phyloP scores from a whole-genome alignment of 2,888 invertebrate genomes.

The Hirtodrosophila alboralis region DNA sequence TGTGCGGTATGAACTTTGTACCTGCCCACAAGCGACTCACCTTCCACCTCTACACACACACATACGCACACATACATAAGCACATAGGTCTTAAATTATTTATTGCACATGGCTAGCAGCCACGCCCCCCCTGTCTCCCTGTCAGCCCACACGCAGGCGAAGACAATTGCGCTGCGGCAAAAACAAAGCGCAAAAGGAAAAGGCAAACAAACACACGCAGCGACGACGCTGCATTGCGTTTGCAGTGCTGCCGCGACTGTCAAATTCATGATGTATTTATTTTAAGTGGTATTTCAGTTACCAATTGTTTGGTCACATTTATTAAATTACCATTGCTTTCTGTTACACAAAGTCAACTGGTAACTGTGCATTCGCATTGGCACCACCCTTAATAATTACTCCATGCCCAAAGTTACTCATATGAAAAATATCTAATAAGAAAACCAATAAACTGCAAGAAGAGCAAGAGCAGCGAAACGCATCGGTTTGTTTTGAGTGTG shows the following conservation, averaged over 20 bases:
- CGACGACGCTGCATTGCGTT: not conserved
- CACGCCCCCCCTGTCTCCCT: conserved; percentile 35
- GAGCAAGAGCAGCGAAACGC: conserved; percentile 49
- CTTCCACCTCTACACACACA: not conserved
- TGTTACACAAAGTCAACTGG: too few species aligned
- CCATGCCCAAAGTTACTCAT: conserved; percentile 42
- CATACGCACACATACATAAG: conserved; percentile 1
- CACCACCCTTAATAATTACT: too few species aligned
- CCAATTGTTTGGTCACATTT: too few species aligned
- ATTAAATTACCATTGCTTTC: too few species aligned
- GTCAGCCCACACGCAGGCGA: conserved; percentile 32
- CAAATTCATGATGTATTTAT: not conserved
- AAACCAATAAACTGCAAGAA: conserved; percentile 64
- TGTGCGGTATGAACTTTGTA: conserved; percentile 44
- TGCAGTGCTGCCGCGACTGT: conserved; percentile 31
- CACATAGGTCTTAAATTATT: conserved; percentile 42
- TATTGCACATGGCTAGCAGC: conserved; percentile 51
- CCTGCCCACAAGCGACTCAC: conserved; percentile 8
- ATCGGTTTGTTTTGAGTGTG: conserved; percentile 57
- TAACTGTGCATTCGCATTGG: too few species aligned
- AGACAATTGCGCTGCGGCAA: conserved; percentile 39
- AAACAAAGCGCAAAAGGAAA: conserved; percentile 30
- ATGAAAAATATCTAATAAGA: conserved; percentile 68
- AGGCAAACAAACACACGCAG: conserved; percentile 24
- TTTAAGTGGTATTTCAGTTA: too few species aligned